Evolutionary conservation across 1,140 invertebrate genomes (phyloP), one percentile per base, ranked within the genome.

Genomic region (Acromyrmex charruanus): DNA sequence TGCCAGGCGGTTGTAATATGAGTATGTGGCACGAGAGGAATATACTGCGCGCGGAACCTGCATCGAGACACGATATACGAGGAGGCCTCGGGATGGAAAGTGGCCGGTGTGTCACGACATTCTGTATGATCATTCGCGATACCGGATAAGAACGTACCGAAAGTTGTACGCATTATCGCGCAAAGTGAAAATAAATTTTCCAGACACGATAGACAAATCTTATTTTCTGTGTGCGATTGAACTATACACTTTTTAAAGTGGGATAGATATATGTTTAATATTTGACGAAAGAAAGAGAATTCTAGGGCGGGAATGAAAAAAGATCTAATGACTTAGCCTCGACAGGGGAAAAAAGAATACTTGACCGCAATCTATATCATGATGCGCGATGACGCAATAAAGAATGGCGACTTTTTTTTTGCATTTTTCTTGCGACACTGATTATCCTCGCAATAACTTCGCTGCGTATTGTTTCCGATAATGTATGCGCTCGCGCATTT

Each of bases 81-180:
- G 61, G 77, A 31, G 65, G 77, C 61, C 44, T 68, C 77, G 77
- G 77, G 77, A 80, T 68, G 77, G 77, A 80, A 68, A 80, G 61
- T 51, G 61, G 44, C 35, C 77, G 61, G 55, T 10, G 39, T 21
- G 77, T 79, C 77, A 66, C 61, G 61, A 39, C 35, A 25, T 21
- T 21, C 14, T 53, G n/a, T 35, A 25, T 9, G 18, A 53, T 44
- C 61, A 16, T 61, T 44, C 21, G 74, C 55, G 35, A 61, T 66
- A 77, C 14, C n/a, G 25, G 31, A 31, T 14, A n/a, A 21, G 21
- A n/a, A 51, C 21, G 3, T 16, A 25, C 28, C 25, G 1, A 66
- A 25, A 66, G 59, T 65, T 28, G 25, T 6, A 16, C 39, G 61
- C 39, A 35, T 79, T 65, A 51, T 66, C 44, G 39, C 61, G 25